Base-by-base conservation (phyloP, 2,113 vertebrate species). In the Riparia riparia region DNA sequence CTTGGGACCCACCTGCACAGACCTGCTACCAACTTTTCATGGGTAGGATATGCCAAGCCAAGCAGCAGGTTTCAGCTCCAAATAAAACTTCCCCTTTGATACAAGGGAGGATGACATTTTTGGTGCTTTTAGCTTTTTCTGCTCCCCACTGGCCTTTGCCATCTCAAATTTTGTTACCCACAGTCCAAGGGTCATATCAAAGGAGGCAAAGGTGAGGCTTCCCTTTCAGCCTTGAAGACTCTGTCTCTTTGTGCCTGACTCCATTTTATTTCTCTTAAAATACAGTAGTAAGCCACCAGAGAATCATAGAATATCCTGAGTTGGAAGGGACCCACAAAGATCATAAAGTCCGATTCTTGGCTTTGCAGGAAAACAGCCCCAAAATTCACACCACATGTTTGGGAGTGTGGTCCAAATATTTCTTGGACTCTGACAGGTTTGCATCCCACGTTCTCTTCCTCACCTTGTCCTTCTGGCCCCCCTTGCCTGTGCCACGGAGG, bases 341-440 rank as follows among this genome's bases (percentile, higher is more conserved):
- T n/a, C 37, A 45, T 39, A 0, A 0, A n/a, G 39, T 66, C 32
- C 39, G 51, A 1, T 50, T 66, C 44, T 28, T 74, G 77, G 51
- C 69, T 66, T 65, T 39, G 26, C 44, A n/a, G 1, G 14, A 18
- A 18, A 19, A 53, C 7, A 29, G 9, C 28, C 22, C 53, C 45
- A 12, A 61, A 61, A 78, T 25, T 57, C 50, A 50, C 14, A 50
- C 19, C 45, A 15, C 2, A 20, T 60, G 10, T 68, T 29, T 39
- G n/a, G 60, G 37, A 37, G 19, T 12, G 32, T 60, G 14, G 25
- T 47, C 17, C 32, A 47, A 74, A 66, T 4, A 3, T n/a, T 53
- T 60, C n/a, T 60, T 60, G 24, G 68, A 4, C 53, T n/a, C 21
- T 29, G 68, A 9, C n/a, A 39, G 45, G 19, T 39, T n/a, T 60